A percentile compares a stretch with the other conserved stretches of the same genome.
Conservation (phyloP, 2,113 vertebrate species). For the Scomber scombrus region DNA sequence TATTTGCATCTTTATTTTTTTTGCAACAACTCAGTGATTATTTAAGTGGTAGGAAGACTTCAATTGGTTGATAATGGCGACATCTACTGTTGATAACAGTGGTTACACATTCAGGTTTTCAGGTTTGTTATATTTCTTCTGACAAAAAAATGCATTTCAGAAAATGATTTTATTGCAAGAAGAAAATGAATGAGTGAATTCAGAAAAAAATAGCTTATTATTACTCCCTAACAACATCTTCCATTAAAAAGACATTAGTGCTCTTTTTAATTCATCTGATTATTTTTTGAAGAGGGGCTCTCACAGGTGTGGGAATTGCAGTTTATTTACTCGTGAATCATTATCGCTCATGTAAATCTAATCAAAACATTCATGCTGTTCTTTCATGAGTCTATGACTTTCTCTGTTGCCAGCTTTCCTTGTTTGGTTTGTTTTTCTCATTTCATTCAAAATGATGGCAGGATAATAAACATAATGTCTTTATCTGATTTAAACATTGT, state of each 20-base stretch:
- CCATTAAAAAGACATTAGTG: too few relatives aligned
- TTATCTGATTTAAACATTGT: too few relatives aligned
- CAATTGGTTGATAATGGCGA: conserved; percentile 25
- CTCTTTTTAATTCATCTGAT: too few relatives aligned
- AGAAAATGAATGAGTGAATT: too few relatives aligned
- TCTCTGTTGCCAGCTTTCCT: background rate
- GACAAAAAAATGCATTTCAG: too few relatives aligned
- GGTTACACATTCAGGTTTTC: conserved; percentile 6
- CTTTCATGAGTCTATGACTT: background rate
- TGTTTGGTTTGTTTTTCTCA: background rate
- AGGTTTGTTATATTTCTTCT: too few relatives aligned
- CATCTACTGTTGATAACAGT: conserved; percentile 60
- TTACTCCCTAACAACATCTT: too few relatives aligned
- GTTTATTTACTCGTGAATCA: too few relatives aligned
- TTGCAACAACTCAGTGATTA: background rate
- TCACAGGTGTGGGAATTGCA: too few relatives aligned
- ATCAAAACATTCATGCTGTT: background rate
- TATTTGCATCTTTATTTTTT: background rate
- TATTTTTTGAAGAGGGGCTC: too few relatives aligned
- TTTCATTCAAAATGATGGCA: background rate
- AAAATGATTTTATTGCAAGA: too few relatives aligned
- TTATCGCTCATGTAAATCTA: background rate
- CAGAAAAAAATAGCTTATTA: too few relatives aligned
- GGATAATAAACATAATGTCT: background rate
- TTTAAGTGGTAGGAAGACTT: background rate